These are phyloP conservation scores for Chirona hameri DNA, from an alignment of 2,888 invertebrate genomes.

Conservation along the genomic window DNA sequence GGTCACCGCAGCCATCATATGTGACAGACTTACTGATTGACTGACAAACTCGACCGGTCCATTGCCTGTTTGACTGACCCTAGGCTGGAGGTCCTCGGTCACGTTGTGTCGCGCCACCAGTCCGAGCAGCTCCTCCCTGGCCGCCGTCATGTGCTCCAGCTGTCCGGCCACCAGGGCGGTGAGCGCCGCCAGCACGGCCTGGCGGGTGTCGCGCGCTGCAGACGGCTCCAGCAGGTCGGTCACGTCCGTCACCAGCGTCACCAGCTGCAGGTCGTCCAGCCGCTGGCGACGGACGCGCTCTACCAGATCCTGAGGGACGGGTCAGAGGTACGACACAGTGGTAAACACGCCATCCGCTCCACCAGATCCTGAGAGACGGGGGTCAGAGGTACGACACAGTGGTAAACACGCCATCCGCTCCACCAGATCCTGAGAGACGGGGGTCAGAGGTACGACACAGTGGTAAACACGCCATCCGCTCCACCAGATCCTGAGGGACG, in stretches of 20 bases:
- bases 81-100: not conserved
- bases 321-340: no score
- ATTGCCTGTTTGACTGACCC: not conserved
- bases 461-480: no score
- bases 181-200: not conserved
- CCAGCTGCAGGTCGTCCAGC: constrained; percentile 24
- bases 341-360: no score
- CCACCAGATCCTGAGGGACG: no score
- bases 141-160: constrained; percentile 26
- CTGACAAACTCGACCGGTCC: no score
- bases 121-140: not conserved
- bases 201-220: not conserved
- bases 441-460: no score
- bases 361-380: no score
- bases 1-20: no score
- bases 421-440: no score
- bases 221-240: not conserved
- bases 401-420: no score
- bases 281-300: not conserved
- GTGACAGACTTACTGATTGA: no score
- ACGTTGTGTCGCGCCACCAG: not conserved
- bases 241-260: constrained; percentile 8
- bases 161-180: not conserved
- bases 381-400: no score
- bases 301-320: not conserved